A percentile compares a stretch with the other conserved stretches of the same genome.
Conservation (phyloP, 2,797 vertebrate species). For the Onychomys leucogaster region DNA sequence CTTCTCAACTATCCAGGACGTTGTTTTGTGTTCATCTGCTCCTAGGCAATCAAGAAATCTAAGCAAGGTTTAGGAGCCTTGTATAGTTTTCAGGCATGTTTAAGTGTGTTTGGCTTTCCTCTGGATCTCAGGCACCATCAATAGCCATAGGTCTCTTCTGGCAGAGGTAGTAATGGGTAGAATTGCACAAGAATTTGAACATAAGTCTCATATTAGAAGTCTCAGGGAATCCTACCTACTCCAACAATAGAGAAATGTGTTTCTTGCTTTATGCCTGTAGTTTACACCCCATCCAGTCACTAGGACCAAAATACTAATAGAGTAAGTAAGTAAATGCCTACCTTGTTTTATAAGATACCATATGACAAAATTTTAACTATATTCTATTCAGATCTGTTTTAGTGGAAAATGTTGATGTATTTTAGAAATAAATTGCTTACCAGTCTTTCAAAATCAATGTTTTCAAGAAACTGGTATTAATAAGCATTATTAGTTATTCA, state of each 20-base stretch:
- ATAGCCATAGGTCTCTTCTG: conserved; percentile 33
- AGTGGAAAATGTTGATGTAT: conserved; percentile 60
- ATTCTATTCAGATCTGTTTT: conserved; percentile 68
- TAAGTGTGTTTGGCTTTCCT: not conserved
- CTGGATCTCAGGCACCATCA: conserved; percentile 35
- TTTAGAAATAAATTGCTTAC: conserved; percentile 71
- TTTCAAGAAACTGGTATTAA: conserved; percentile 69
- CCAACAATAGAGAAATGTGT: not conserved
- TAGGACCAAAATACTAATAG: conserved; percentile 16
- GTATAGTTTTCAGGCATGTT: not conserved
- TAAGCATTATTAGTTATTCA: conserved; percentile 48
- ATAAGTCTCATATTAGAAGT: not conserved
- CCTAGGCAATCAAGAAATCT: conserved; percentile 61
- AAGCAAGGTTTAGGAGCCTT: conserved; percentile 33
- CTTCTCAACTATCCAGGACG: conserved; percentile 35
- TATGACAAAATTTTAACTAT: conserved; percentile 39
- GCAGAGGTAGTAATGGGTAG: not conserved
- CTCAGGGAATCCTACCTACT: not conserved
- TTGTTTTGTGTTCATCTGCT: conserved; percentile 56
- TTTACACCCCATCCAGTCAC: conserved; percentile 24
- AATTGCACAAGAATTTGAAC: conserved; percentile 28
- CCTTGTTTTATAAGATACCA: conserved; percentile 48
- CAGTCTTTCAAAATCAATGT: conserved; percentile 60
- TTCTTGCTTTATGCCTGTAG: not conserved
- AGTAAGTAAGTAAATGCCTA: not conserved